A percentile compares a stretch with the other conserved stretches of the same genome.
Conservation (phyloP, 2,888 invertebrate species). For the Xanthorhoe spadicearia region DNA sequence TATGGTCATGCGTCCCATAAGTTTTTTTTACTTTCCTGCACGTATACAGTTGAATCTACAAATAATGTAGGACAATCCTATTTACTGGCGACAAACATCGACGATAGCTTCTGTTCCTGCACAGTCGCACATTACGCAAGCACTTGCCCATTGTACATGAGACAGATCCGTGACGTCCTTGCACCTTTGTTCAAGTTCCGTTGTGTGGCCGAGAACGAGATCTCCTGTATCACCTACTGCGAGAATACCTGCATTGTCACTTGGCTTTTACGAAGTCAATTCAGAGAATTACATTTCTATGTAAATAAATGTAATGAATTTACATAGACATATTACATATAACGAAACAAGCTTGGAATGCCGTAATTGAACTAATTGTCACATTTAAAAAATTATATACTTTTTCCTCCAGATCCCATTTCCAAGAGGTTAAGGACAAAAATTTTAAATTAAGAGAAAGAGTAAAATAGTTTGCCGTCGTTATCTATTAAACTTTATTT, state of each 20-base stretch:
- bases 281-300: too few relatives aligned
- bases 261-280: neutral
- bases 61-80: neutral
- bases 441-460: too few relatives aligned
- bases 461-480: too few relatives aligned
- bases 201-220: constrained; percentile 42
- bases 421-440: too few relatives aligned
- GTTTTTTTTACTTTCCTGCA: too few relatives aligned
- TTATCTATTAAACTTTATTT: too few relatives aligned
- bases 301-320: neutral
- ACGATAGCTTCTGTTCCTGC: constrained; percentile 17
- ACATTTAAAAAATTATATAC: too few relatives aligned
- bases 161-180: constrained; percentile 67
- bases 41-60: neutral
- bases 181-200: constrained; percentile 58
- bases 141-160: constrained; percentile 52
- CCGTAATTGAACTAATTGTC: too few relatives aligned
- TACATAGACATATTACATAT: neutral
- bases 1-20: too few relatives aligned
- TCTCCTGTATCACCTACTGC: constrained; percentile 13
- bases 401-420: too few relatives aligned
- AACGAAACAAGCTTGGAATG: too few relatives aligned
- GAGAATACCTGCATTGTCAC: neutral
- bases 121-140: constrained; percentile 23
- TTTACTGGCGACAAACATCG: neutral